These are phyloP conservation scores for Apodemus agrarius DNA, from an alignment of 2,797 vertebrate genomes.

Conservation along the genomic window DNA sequence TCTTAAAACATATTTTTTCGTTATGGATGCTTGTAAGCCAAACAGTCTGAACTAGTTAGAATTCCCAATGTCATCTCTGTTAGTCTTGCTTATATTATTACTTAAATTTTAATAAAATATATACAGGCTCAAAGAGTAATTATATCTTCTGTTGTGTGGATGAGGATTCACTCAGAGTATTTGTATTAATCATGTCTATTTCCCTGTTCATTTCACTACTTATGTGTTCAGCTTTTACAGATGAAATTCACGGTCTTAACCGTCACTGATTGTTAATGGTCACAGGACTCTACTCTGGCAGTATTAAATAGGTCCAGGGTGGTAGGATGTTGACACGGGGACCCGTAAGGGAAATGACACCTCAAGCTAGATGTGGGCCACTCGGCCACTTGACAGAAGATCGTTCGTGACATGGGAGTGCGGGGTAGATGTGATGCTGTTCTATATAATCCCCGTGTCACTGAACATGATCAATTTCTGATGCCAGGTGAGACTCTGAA, in stretches of 20 bases:
- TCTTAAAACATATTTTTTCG: conserved; percentile 51
- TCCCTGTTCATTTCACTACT: conserved; percentile 42
- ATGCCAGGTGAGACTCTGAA: background rate
- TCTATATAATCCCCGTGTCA: background rate
- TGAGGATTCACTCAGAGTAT: conserved; percentile 28
- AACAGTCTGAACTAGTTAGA: background rate
- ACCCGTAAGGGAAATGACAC: background rate
- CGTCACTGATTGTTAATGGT: conserved; percentile 25
- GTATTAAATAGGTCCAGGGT: conserved; percentile 39
- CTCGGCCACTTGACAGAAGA: background rate
- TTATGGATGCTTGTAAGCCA: conserved; percentile 38
- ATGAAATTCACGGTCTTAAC: conserved; percentile 37
- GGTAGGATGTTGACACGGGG: conserved; percentile 41
- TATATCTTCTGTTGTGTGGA: background rate
- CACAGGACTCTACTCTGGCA: conserved; percentile 2
- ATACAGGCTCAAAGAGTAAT: conserved; percentile 28
- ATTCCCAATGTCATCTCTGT: background rate
- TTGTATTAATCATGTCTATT: conserved; percentile 28
- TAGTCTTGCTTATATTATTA: conserved; percentile 36
- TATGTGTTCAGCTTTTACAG: background rate
- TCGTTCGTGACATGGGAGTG: background rate
- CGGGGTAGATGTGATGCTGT: background rate
- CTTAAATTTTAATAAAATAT: conserved; percentile 62
- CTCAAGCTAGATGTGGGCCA: conserved; percentile 3
- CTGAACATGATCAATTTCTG: background rate